A percentile compares a stretch with the other conserved stretches of the same genome.
Conservation (phyloP, 2,797 vertebrate species). For the Sibirionetta formosa region DNA sequence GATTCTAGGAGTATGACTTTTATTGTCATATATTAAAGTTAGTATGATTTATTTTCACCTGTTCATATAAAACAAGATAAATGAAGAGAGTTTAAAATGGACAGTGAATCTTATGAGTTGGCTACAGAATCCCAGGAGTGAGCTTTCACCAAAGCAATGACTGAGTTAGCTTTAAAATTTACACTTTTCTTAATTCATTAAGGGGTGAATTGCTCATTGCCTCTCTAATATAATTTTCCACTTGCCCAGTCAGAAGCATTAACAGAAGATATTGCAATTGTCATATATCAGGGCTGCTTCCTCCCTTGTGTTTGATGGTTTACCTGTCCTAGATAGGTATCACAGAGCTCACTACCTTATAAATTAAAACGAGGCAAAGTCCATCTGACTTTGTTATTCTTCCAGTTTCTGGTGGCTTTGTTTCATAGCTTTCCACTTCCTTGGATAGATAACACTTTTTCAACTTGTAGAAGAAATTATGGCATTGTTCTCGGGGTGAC, state of each 20-base stretch:
- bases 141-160: neutral
- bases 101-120: neutral
- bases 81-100: neutral
- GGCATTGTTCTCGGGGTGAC: neutral
- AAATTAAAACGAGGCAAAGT: neutral
- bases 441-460: neutral
- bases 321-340: neutral
- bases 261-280: neutral
- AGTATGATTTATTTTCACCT: neutral
- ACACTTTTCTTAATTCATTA: neutral
- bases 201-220: neutral
- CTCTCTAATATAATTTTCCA: neutral
- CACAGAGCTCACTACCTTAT: neutral
- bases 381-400: neutral
- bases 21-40: neutral
- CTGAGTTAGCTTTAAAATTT: constrained; percentile 6
- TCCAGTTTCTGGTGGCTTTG: neutral
- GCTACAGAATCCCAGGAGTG: neutral
- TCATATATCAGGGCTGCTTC: neutral
- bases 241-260: neutral
- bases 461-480: neutral
- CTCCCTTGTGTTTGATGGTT: neutral
- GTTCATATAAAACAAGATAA: neutral
- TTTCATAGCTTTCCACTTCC: neutral
- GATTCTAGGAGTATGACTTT: neutral